A percentile compares a stretch with the other conserved stretches of the same genome.
These are phyloP conservation scores for Geophilus truncorum DNA, from an alignment of 2,888 invertebrate species.

Conservation along the genomic window DNA sequence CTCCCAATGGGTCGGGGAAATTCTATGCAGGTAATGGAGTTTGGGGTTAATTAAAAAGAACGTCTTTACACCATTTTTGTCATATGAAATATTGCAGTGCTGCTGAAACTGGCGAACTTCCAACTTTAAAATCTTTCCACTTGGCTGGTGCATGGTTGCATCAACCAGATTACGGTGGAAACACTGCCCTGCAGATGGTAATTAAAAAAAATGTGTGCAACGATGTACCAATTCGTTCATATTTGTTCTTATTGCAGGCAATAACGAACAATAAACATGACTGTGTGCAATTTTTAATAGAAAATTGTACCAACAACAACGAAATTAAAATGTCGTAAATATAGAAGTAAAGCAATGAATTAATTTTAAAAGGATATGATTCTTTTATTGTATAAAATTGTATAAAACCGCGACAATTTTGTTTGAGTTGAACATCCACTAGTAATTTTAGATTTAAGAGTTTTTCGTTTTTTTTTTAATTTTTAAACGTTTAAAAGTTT, in stretches of 20 bases:
- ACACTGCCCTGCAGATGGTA: constrained; percentile 6
- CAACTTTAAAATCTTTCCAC: not conserved
- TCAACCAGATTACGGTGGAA: not conserved
- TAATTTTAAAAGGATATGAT: not conserved
- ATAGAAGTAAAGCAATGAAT: not conserved
- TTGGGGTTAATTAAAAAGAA: not conserved
- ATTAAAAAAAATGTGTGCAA: not conserved
- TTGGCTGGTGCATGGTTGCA: not conserved
- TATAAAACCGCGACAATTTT: too few species aligned
- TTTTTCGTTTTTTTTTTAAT: not conserved
- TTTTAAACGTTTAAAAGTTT: not conserved
- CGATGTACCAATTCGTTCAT: too few species aligned
- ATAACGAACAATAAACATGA: not conserved
- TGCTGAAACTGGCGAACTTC: not conserved
- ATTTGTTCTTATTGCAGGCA: not conserved
- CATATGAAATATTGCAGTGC: not conserved
- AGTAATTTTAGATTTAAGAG: too few species aligned
- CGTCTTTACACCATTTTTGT: not conserved
- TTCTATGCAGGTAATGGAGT: constrained; percentile 57
- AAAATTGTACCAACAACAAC: not conserved
- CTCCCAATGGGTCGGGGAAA: constrained; percentile 59
- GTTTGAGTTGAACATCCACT: too few species aligned
- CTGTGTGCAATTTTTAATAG: not conserved
- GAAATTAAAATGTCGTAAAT: not conserved
- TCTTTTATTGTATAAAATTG: too few species aligned